Evolutionary conservation across 2,888 invertebrate genomes (phyloP), one percentile per base, ranked within the genome.

Genomic region (Melipona beecheii): DNA sequence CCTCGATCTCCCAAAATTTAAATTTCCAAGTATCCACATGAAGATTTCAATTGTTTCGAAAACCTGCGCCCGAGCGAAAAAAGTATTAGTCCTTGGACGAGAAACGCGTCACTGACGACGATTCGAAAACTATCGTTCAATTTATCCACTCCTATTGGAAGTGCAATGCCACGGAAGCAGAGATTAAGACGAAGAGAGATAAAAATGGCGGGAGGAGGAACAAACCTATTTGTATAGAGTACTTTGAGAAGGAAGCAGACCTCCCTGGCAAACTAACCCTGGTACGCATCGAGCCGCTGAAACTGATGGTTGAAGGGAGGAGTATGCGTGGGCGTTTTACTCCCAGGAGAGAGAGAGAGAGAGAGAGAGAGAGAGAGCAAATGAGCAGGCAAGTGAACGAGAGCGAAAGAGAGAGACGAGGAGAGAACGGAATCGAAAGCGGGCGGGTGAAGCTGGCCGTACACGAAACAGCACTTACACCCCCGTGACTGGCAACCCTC

Each of bases 391-490:
- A 27, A 21, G 62, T 13, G 56, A 64, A 17, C 43, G 75, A 56
- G 52, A 43, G 21, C 49, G 71, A 60, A 56, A 62, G 74, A 54
- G 60, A 62, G 74, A 54, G 60, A 52, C 15, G 56, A 36, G 36
- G 56, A 31, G 52, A 43, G 69, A 36, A 64, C 21, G 70, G 78
- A 68, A 82, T 79, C 73, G 80, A 78, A 81, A 74, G 60, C 66
- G 81, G 87, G 88, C 81, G 89, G 89, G 85, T 69, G 79, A 90
- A 89, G 90, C 86, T 85, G 91, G 89, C 86, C 89, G 93, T 93
- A 94, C 94, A 94, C 92, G 94, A 92, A 94, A 94, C 92, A 92
- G 94, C 94, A 94, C 94, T 94, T 94, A 94, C 91, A 92, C 91
- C 90, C 86, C 90, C 91, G 85, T 89, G 89, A 90, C 90, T 86